Evolutionary conservation across 2,113 vertebrate genomes (phyloP).

Genomic region (Theristicus caerulescens): DNA sequence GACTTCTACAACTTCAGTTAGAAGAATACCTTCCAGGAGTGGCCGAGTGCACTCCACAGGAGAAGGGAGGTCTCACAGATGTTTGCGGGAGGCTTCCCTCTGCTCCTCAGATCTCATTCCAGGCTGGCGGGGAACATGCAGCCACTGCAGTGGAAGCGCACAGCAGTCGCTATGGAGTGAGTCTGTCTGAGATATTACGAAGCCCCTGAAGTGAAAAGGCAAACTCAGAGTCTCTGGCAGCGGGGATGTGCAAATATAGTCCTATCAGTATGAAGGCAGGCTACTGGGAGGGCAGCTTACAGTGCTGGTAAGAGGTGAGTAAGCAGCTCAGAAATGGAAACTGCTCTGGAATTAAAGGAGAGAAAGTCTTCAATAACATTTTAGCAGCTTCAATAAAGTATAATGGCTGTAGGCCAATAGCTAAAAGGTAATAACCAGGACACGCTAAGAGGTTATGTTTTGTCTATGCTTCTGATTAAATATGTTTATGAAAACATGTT

Average conservation of each 20-base stretch:
- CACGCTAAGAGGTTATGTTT: not conserved
- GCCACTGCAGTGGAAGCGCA: not conserved
- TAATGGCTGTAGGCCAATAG: not conserved
- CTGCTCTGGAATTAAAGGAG: not conserved
- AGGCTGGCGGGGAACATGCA: not conserved
- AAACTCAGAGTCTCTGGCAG: not conserved
- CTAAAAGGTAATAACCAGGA: not conserved
- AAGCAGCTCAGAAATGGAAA: not conserved
- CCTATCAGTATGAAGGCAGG: not conserved
- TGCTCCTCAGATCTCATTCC: not conserved
- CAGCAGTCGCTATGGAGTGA: not conserved
- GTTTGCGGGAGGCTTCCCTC: not conserved
- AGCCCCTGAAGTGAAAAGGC: not conserved
- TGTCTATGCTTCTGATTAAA: not conserved
- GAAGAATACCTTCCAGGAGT: not conserved
- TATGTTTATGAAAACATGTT: not conserved
- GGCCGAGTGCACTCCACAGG: not conserved
- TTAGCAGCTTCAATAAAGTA: not conserved
- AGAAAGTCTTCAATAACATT: not conserved
- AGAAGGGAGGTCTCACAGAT: not conserved
- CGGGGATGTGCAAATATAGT: not conserved
- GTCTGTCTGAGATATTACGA: accelerated
- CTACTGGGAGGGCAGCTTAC: not conserved
- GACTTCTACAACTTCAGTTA: not conserved
- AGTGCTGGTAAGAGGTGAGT: not conserved